Conservation (phyloP, 1,140 invertebrate species). For the Papilio machaon region DNA sequence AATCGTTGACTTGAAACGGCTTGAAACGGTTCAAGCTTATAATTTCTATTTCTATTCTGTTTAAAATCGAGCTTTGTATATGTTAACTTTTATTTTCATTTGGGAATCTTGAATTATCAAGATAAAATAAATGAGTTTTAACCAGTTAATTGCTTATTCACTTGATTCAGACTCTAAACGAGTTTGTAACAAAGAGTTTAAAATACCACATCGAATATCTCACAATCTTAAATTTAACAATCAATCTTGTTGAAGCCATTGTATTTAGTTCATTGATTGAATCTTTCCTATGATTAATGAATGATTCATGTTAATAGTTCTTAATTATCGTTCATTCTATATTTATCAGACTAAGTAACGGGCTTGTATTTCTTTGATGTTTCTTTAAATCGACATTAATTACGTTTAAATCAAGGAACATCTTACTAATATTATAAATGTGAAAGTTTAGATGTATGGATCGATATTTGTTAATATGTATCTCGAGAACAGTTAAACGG, state of each 20-base stretch:
- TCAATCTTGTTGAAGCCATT: constrained; percentile 22
- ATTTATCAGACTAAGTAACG: constrained; percentile 1
- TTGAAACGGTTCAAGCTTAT: not conserved
- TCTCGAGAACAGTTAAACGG: too few species aligned
- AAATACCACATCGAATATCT: not conserved
- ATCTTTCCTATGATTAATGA: constrained; percentile 33
- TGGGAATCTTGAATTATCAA: not conserved
- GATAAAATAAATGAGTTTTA: constrained; percentile 14
- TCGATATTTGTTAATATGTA: too few species aligned
- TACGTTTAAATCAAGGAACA: not conserved
- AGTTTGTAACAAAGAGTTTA: constrained; percentile 14
- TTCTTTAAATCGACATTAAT: not conserved
- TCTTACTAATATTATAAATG: too few species aligned
- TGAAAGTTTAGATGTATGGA: too few species aligned
- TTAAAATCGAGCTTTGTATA: not conserved
- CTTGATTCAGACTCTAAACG: not conserved
- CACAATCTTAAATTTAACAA: constrained; percentile 12
- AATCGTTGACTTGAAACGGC: not conserved
- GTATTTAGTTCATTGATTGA: constrained; percentile 20
- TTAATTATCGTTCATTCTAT: constrained; percentile 17
- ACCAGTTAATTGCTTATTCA: constrained; percentile 21
- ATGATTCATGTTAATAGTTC: not conserved
- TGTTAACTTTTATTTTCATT: not conserved
- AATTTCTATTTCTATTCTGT: not conserved
- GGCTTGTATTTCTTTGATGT: not conserved